Conservation (phyloP, 2,113 vertebrate genomes). For the Dolichallabes microphthalmus region DNA sequence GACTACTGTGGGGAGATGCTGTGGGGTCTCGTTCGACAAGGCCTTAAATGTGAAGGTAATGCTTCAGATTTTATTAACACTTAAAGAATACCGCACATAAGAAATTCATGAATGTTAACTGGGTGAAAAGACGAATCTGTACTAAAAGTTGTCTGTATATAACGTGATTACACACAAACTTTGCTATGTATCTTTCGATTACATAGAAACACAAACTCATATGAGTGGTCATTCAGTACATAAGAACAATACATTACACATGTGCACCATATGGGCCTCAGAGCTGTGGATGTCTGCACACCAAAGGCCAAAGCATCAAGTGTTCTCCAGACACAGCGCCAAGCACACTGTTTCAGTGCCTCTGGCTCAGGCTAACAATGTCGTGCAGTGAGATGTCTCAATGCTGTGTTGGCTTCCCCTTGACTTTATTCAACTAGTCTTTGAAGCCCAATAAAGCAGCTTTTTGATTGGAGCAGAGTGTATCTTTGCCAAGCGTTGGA, state of each 20-base stretch:
- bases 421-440: slow-evolving; percentile 31
- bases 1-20: slow-evolving; percentile 99
- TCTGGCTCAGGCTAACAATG: slow-evolving; percentile 20
- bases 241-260: slow-evolving; percentile 3
- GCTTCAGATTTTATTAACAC: too few relatives aligned
- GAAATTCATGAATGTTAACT: neutral
- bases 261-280: slow-evolving; percentile 3
- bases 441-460: slow-evolving; percentile 53
- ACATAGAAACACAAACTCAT: neutral
- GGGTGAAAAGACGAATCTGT: neutral
- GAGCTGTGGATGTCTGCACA: neutral
- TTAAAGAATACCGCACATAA: neutral
- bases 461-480: slow-evolving; percentile 41
- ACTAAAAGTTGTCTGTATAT: neutral
- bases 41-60: slow-evolving; percentile 97
- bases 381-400: slow-evolving; percentile 39
- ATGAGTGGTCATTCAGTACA: slow-evolving; percentile 9
- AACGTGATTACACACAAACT: neutral
- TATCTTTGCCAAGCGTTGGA: slow-evolving; percentile 37
- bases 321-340: slow-evolving; percentile 21
- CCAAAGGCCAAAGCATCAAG: neutral
- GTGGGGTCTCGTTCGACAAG: slow-evolving; percentile 97
- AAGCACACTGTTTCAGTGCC: slow-evolving; percentile 3
- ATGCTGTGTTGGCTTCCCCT: slow-evolving; percentile 43
- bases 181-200: neutral